Evolutionary conservation across 2,797 vertebrate species (phyloP), one percentile per base, ranked within the genome.

Genomic region (Centroberyx gerrardi): DNA sequence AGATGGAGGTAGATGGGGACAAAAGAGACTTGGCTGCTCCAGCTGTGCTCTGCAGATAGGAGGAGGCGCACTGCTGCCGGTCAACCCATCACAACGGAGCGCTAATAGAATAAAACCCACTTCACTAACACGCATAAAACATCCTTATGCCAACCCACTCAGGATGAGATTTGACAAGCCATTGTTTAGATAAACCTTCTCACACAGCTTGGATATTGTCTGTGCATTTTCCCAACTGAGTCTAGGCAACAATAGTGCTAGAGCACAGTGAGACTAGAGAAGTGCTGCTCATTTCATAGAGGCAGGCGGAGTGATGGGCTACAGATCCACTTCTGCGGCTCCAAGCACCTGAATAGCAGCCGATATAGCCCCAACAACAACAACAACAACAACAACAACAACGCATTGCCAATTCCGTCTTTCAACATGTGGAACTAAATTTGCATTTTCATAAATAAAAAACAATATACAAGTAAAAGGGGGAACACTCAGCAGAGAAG

Each of bases 361-460:
- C 46, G 22, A 64, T 62, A 33, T 59, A 78, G 66, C 78, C 62
- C 64, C 75, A 49, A 64, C 76, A 88, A 64, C 66, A 55, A 63
- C 68, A 49, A 22, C 22, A 22, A 22, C 22, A 22, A 22, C 22
- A 22, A 22, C 75, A 49, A 64, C 76, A 88, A 69, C 81, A 60
- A n/a, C n/a, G 31, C 40, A 49, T 49, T 78, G 62, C 62, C 56
- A 74, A 79, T 70, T 65, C 58, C 12, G 2, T 68, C 68, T 76
- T 62, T 82, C 55, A 68, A 73, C 49, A 62, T 15, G 18, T 12
- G 29, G 74, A 74, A 88, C 69, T 77, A 72, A 78, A 86, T 90
- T 86, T 80, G 52, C 48, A 89, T 88, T 90, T 89, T 80, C 68
- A 89, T 87, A 82, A 86, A 84, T 62, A 82, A 80, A 84, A 85